Evolutionary conservation across 2,888 invertebrate genomes (phyloP).

Genomic region (Andrena fulva): DNA sequence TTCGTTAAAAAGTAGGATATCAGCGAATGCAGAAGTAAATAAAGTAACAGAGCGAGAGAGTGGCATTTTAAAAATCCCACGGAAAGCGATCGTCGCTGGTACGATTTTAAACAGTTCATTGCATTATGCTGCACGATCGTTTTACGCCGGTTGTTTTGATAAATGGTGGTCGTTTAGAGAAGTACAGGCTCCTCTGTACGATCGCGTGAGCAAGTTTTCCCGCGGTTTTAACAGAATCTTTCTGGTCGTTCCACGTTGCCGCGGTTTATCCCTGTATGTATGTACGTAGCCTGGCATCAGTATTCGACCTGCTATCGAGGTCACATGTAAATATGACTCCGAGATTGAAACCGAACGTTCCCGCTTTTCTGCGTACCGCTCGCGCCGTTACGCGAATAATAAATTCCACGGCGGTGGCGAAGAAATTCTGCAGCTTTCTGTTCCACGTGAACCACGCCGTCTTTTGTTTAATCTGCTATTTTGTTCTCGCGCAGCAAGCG

Average conservation of each 20-base stretch:
- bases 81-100: not conserved
- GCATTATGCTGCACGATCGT: not conserved
- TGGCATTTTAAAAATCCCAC: no score
- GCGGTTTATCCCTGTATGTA: slow-evolving; percentile 23
- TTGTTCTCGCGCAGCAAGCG: not conserved
- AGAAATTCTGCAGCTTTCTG: not conserved
- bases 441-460: slow-evolving; percentile 1
- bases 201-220: slow-evolving; percentile 12
- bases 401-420: slow-evolving; percentile 14
- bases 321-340: slow-evolving; percentile 53
- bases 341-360: slow-evolving; percentile 50
- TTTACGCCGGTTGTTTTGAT: not conserved
- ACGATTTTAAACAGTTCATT: not conserved
- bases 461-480: slow-evolving; percentile 17
- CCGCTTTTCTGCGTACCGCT: slow-evolving; percentile 5
- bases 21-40: no score
- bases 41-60: no score
- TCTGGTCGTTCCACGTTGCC: slow-evolving; percentile 6
- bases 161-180: slow-evolving; percentile 1
- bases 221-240: slow-evolving; percentile 18
- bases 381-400: slow-evolving; percentile 34
- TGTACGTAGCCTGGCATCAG: slow-evolving; percentile 22
- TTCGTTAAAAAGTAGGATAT: not conserved
- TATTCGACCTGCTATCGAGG: slow-evolving; percentile 46
- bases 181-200: not conserved